Evolutionary conservation across 2,113 vertebrate species (phyloP), one percentile per base, ranked within the genome.

Genomic region (Perca flavescens): DNA sequence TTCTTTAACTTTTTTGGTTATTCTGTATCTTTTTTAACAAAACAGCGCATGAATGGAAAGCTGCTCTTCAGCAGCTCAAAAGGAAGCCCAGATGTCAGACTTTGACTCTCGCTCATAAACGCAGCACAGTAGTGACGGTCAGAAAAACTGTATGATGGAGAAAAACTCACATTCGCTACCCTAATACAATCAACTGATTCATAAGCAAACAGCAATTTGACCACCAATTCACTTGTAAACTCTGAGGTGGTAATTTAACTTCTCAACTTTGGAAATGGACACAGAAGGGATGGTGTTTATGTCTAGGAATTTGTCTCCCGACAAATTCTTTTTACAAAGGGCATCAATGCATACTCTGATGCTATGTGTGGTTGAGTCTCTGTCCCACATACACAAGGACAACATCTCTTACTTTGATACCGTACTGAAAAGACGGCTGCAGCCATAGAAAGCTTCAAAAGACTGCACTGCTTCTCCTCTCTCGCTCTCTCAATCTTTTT

Each of bases 391-490:
- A 52, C 40, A 50, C 60, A 71, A 56, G 28, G 61, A 77, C 54
- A 43, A 21, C 15, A 47, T 57, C 56, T 28, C 64, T 46, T 67
- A 49, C 47, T 78, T 62, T 73, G 62, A 56, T 54, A n/a, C 49
- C 19, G 2, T 3, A 69, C 15, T 64, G 67, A 77, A 64, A 79
- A 50, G 47, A 8, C 1, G 12, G 0, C 49, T n/a, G 31, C 17
- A 36, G 65, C 43, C 25, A 60, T 6, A 54, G 17, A 61, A 72
- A 74, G 56, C 67, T 52, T 68, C 57, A 79, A 83, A 83, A 66
- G 25, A 53, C 53, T 21, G 2, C 36, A 62, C 25, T 13, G 43
- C 4, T 74, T 19, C 19, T 46, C 47, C 46, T 22, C 25, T 21
- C 13, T 21, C 58, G 40, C 19, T 19, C 1, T 34, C 69, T 80